Evolutionary conservation across 2,888 invertebrate genomes (phyloP).

Genomic region (Byasa hedistus): DNA sequence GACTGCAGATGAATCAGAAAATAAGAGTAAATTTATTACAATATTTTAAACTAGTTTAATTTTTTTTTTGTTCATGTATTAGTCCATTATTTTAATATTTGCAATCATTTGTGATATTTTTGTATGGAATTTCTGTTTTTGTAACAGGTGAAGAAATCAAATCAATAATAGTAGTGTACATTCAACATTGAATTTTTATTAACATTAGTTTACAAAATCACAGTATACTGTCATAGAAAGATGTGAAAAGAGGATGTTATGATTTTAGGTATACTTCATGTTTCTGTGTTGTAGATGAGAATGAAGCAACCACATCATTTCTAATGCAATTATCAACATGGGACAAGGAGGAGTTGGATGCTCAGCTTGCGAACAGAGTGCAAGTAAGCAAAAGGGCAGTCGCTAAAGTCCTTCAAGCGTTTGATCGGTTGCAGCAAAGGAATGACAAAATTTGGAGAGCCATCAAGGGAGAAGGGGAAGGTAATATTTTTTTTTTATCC

Average conservation of each 20-base stretch:
- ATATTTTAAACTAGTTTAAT: background rate
- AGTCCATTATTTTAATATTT: background rate
- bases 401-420: slow-evolving; percentile 97
- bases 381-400: slow-evolving; percentile 98
- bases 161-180: too few species aligned
- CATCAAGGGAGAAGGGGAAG: slow-evolving; percentile 89
- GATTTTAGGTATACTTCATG: slow-evolving; percentile 17
- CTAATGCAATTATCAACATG: slow-evolving; percentile 96
- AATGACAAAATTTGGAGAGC: slow-evolving; percentile 96
- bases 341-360: slow-evolving; percentile 98
- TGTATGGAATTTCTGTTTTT: too few species aligned
- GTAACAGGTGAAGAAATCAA: too few species aligned
- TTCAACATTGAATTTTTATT: too few species aligned
- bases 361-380: slow-evolving; percentile 96
- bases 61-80: background rate
- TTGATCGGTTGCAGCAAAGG: slow-evolving; percentile 96
- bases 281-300: slow-evolving; percentile 85
- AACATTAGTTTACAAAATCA: background rate
- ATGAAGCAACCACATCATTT: slow-evolving; percentile 97
- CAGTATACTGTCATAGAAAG: background rate
- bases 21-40: slow-evolving; percentile 83
- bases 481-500: slow-evolving; percentile 45
- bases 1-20: slow-evolving; percentile 97
- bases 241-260: slow-evolving; percentile 3
- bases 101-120: too few species aligned